Conservation (phyloP, 2,797 vertebrate species). For the Lepilemur ruficaudatus region DNA sequence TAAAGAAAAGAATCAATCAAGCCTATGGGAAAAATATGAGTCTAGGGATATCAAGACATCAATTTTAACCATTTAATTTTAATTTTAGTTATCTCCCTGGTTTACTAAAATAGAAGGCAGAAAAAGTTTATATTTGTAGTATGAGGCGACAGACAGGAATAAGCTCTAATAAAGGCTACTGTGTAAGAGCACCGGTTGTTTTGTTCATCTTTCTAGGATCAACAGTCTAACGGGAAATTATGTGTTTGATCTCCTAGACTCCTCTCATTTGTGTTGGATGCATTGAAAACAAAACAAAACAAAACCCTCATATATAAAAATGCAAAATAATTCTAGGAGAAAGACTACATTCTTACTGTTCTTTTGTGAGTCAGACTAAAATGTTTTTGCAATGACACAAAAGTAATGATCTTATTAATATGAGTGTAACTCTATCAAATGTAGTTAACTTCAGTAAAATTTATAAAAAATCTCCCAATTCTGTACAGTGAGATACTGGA, state of each 20-base stretch:
- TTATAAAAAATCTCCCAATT: neutral
- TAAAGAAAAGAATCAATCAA: neutral
- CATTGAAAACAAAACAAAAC: neutral
- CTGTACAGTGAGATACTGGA: neutral
- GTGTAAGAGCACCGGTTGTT: neutral
- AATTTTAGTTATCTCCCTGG: neutral
- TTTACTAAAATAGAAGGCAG: neutral
- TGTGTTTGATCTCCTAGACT: neutral
- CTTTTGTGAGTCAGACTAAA: no score
- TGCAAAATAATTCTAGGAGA: neutral
- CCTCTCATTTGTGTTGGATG: neutral
- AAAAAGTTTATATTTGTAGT: neutral
- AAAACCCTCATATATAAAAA: neutral
- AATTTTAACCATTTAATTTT: neutral
- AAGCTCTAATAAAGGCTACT: neutral
- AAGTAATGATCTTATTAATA: no score
- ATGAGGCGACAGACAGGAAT: neutral
- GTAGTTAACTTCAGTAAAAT: neutral
- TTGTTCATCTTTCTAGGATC: neutral
- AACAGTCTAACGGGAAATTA: neutral
- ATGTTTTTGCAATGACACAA: no score
- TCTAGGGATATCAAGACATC: neutral
- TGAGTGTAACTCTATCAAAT: neutral
- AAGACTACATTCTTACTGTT: neutral
- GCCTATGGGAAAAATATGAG: neutral